A percentile compares a stretch with the other conserved stretches of the same genome.
phyloP scores from a whole-genome alignment of 2,797 vertebrate species.

The Malurus leucopterus region DNA sequence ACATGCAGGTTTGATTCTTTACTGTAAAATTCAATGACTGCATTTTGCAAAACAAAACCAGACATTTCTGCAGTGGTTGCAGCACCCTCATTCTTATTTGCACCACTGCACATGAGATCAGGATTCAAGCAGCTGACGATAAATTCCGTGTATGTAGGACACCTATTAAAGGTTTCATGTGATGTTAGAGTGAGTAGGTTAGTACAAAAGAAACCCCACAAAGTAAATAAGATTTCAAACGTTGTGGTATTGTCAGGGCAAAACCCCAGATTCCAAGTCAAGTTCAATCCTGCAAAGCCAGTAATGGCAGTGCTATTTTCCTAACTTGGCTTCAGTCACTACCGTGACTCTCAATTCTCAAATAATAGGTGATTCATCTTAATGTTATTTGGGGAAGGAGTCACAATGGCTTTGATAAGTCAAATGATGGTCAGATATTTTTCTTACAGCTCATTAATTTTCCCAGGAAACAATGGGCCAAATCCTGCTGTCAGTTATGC shows the following conservation, averaged over 20 bases:
- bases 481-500: slow-evolving; percentile 35
- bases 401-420: slow-evolving; percentile 56
- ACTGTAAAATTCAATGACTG: background rate
- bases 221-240: slow-evolving; percentile 59
- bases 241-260: slow-evolving; percentile 46
- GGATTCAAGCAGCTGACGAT: background rate
- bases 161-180: slow-evolving; percentile 30
- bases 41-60: background rate
- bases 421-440: slow-evolving; percentile 65
- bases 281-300: slow-evolving; percentile 63
- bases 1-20: background rate
- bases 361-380: slow-evolving; percentile 64
- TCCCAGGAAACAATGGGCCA: slow-evolving; percentile 35
- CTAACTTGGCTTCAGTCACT: slow-evolving; percentile 59
- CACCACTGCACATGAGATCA: background rate
- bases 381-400: slow-evolving; percentile 64
- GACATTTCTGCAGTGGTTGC: background rate
- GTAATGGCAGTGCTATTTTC: slow-evolving; percentile 41
- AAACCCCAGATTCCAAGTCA: slow-evolving; percentile 63
- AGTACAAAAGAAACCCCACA: slow-evolving; percentile 57
- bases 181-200: slow-evolving; percentile 21
- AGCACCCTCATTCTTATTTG: background rate
- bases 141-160: background rate
- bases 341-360: slow-evolving; percentile 49
- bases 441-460: slow-evolving; percentile 55